Percentiles rank a stretch among this genome's conserved stretches.
These are phyloP conservation scores for Narcine bancroftii DNA, from an alignment of 2,113 vertebrate species.

Conservation along the genomic window DNA sequence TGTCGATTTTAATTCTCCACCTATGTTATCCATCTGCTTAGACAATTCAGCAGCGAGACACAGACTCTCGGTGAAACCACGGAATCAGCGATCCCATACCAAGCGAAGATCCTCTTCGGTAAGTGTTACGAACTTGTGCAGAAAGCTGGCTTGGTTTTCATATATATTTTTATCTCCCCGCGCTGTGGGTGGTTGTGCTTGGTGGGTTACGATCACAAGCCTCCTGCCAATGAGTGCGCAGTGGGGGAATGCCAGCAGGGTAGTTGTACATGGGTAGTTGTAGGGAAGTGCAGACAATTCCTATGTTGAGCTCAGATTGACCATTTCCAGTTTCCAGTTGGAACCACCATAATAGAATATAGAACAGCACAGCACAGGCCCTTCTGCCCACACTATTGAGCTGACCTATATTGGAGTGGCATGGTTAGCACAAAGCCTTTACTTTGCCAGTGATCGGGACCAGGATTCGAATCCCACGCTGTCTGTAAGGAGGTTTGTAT, in stretches of 20 bases:
- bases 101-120: conserved; percentile 63
- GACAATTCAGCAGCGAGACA: conserved; percentile 89
- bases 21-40: conserved; percentile 65
- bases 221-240: neutral
- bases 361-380: no score
- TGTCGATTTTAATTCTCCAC: conserved; percentile 66
- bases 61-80: conserved; percentile 82
- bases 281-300: neutral
- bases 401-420: no score
- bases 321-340: neutral
- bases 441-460: no score
- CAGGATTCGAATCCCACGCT: no score
- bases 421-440: no score
- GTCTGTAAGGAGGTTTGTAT: no score
- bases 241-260: neutral
- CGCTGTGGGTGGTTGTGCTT: neutral
- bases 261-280: neutral
- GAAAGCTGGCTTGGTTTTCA: neutral
- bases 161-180: neutral
- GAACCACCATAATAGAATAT: neutral
- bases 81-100: conserved; percentile 73
- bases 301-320: neutral
- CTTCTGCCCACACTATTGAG: no score
- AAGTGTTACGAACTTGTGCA: conserved; percentile 40
- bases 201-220: neutral